phyloP scores from a whole-genome alignment of 1,140 invertebrate genomes.

The Aphaenogaster rudis region DNA sequence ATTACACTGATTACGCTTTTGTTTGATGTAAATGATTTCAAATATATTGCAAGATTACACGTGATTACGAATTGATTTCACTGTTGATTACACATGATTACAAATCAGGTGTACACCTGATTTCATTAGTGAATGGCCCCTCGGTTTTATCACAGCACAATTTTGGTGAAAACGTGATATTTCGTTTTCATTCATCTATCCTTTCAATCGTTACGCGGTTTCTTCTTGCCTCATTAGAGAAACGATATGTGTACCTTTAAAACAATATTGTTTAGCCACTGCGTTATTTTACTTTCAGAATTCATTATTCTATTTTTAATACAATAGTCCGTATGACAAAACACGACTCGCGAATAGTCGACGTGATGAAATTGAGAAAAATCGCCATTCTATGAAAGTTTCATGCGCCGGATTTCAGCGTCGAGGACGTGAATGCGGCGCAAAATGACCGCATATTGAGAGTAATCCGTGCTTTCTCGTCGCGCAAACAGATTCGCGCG shows the following conservation, averaged over 20 bases:
- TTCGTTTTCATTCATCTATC: neutral
- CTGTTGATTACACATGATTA: too few relatives aligned
- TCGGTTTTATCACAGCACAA: neutral
- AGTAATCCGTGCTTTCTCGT: slow-evolving; percentile 49
- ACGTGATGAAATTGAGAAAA: slow-evolving; percentile 29
- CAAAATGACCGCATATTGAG: slow-evolving; percentile 45
- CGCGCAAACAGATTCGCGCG: slow-evolving; percentile 45
- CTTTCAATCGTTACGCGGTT: neutral
- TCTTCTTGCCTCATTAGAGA: neutral
- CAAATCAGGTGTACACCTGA: too few relatives aligned
- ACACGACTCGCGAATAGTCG: neutral
- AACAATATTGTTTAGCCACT: neutral
- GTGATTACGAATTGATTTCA: too few relatives aligned
- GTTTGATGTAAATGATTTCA: too few relatives aligned
- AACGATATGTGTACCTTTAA: neutral
- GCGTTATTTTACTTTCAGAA: neutral
- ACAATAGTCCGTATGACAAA: neutral
- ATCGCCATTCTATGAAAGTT: slow-evolving; percentile 28
- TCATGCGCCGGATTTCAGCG: slow-evolving; percentile 23
- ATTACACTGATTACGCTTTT: too few relatives aligned
- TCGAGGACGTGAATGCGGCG: neutral
- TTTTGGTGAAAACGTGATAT: neutral
- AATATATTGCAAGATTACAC: too few relatives aligned
- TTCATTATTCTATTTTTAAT: slow-evolving; percentile 24
- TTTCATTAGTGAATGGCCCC: too few relatives aligned